Conservation (phyloP, 2,113 vertebrate genomes). For the Ellobius talpinus region DNA sequence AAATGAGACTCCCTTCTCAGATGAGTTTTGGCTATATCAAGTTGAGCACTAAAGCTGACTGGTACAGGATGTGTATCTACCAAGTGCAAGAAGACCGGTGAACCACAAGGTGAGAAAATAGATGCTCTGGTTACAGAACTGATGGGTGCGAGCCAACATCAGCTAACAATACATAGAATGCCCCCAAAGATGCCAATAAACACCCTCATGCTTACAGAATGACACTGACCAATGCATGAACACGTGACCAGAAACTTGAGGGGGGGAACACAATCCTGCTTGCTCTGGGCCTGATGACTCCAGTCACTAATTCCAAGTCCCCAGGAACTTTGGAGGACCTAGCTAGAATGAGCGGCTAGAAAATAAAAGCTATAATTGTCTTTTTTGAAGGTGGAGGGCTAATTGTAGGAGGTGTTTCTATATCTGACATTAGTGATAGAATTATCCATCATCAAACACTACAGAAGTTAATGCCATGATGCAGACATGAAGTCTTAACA, state of each 20-base stretch:
- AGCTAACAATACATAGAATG: not conserved
- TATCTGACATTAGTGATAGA: not conserved
- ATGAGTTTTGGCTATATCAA: not conserved
- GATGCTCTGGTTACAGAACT: rapidly evolving
- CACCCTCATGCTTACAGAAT: not conserved
- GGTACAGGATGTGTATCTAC: not conserved
- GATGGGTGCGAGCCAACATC: not conserved
- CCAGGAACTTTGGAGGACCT: not conserved
- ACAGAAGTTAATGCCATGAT: not conserved
- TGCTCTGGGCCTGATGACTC: not conserved
- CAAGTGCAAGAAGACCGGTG: not conserved
- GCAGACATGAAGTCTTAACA: not conserved
- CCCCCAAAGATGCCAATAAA: not conserved
- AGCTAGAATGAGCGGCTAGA: not conserved
- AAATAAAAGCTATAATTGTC: not conserved
- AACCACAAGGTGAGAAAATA: not conserved
- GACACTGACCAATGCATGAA: not conserved
- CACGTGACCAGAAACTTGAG: not conserved
- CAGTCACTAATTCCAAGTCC: not conserved
- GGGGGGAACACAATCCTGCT: not conserved
- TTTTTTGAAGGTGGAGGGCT: not conserved
- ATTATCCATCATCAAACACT: no score
- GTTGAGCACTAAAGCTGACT: not conserved
- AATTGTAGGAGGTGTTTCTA: not conserved
- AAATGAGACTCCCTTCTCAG: not conserved